phyloP scores from a whole-genome alignment of 2,113 vertebrate species.

The Brienomyrus brachyistius region DNA sequence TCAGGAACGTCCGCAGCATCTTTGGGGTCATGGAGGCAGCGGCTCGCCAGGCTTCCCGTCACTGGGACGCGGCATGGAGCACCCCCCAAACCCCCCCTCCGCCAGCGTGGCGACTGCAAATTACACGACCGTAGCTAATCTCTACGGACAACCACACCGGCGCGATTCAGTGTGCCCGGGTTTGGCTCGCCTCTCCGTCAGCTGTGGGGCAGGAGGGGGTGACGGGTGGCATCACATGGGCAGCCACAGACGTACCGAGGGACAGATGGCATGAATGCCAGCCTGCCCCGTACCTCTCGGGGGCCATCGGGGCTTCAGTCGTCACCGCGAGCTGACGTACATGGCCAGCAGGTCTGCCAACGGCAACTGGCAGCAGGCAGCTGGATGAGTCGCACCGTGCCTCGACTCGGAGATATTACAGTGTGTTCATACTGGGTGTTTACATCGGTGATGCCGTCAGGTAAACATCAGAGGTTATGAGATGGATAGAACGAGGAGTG shows the following conservation, averaged over 20 bases:
- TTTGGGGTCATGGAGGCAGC: background rate
- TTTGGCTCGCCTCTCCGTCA: background rate
- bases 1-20: background rate
- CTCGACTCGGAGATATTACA: background rate
- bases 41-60: background rate
- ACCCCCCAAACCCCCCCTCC: background rate
- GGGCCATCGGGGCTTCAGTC: background rate
- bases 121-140: background rate
- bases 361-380: background rate
- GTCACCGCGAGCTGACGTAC: background rate
- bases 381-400: background rate
- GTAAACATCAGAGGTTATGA: background rate
- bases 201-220: background rate
- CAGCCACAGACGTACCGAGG: background rate
- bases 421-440: background rate
- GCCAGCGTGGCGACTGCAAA: too few species aligned
- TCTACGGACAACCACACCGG: background rate
- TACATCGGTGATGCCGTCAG: background rate
- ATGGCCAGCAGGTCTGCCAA: background rate
- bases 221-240: background rate
- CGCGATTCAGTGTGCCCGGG: background rate
- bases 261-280: background rate
- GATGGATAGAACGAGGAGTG: background rate
- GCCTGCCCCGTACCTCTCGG: background rate
- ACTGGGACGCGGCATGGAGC: background rate